Conservation (phyloP, 2,113 vertebrate species). For the Silurus glanis region DNA sequence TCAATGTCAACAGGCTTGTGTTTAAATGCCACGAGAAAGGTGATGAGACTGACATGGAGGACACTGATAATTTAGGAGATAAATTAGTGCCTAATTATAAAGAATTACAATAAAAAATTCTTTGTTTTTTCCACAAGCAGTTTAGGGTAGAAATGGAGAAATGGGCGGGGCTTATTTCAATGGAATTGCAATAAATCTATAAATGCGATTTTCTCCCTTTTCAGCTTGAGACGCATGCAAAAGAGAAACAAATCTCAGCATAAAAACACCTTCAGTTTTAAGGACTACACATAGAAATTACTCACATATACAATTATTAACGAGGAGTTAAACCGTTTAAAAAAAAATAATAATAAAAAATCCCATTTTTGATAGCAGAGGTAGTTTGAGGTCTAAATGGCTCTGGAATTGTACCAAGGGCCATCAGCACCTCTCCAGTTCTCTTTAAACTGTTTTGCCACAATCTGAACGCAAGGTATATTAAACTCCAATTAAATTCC, state of each 20-base stretch:
- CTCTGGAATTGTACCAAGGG: constrained; percentile 11
- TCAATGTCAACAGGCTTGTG: not conserved
- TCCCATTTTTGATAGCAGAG: not conserved
- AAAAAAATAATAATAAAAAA: not conserved
- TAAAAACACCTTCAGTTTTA: not conserved
- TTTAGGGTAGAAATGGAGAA: not conserved
- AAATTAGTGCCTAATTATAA: not conserved
- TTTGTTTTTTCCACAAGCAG: not conserved
- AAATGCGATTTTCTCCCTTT: not conserved
- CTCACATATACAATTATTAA: not conserved
- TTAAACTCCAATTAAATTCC: constrained; percentile 39
- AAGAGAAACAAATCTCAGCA: not conserved
- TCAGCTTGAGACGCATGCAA: not conserved
- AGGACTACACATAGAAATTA: not conserved
- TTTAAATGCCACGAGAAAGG: not conserved
- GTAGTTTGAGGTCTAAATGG: constrained; percentile 13
- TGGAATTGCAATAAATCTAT: not conserved
- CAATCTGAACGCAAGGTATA: constrained; percentile 29
- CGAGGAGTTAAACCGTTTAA: not conserved
- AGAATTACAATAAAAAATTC: not conserved
- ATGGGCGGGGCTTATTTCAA: not conserved
- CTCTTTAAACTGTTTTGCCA: constrained; percentile 23
- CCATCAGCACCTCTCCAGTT: constrained; percentile 11
- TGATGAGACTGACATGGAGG: not conserved
- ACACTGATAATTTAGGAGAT: not conserved